Evolutionary conservation across 2,888 invertebrate species (phyloP).

Genomic region (Cataglyphis rosenhaueri): DNA sequence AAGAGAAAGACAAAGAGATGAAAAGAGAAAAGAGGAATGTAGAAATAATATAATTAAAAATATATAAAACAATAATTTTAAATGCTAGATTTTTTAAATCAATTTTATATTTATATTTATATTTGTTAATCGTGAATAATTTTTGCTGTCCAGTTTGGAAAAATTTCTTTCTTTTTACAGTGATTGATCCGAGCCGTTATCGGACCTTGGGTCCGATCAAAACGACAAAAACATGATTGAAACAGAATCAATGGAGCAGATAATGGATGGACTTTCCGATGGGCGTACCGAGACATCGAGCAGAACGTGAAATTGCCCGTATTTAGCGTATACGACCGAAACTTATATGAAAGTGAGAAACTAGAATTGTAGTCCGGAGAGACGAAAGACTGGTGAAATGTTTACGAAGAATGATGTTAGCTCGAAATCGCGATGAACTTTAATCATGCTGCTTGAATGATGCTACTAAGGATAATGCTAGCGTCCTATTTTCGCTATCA

Average conservation of each 20-base stretch:
- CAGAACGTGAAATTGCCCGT: slow-evolving; percentile 18
- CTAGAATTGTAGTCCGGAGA: slow-evolving; percentile 15
- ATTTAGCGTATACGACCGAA: slow-evolving; percentile 25
- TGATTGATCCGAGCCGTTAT: slow-evolving; percentile 82
- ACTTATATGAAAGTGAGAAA: slow-evolving; percentile 12
- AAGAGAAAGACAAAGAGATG: background rate
- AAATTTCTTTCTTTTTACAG: slow-evolving; percentile 67
- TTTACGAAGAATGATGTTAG: background rate
- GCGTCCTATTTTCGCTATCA: slow-evolving; percentile 31
- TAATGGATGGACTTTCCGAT: slow-evolving; percentile 48
- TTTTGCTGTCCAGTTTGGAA: background rate
- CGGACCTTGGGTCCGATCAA: slow-evolving; percentile 79
- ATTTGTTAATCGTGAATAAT: background rate
- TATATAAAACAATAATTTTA: background rate
- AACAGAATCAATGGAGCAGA: slow-evolving; percentile 63
- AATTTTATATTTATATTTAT: background rate
- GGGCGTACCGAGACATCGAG: slow-evolving; percentile 49
- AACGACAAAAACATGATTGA: slow-evolving; percentile 68
- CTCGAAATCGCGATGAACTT: slow-evolving; percentile 21
- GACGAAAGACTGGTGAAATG: slow-evolving; percentile 46
- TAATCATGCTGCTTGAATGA: slow-evolving; percentile 21
- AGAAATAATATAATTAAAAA: background rate
- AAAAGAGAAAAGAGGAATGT: background rate
- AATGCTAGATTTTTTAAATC: background rate
- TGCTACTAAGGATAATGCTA: background rate